Conservation (phyloP, 2,113 vertebrate species). For the Urocolius indicus region DNA sequence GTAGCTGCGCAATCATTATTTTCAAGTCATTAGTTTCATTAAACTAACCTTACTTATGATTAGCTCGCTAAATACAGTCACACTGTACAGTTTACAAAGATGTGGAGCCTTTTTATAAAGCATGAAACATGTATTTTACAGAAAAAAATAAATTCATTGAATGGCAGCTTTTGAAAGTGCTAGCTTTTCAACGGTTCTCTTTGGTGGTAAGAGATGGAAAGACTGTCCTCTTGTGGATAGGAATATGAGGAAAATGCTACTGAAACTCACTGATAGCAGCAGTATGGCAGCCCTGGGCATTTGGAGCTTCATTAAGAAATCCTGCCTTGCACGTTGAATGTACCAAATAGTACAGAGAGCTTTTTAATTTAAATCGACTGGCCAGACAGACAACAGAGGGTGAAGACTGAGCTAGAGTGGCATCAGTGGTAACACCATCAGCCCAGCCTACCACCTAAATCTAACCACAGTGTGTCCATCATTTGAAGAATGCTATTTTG, state of each 20-base stretch:
- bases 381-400: neutral
- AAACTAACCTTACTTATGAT: conserved; percentile 5
- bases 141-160: neutral
- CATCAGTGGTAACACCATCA: neutral
- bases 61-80: neutral
- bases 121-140: neutral
- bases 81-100: neutral
- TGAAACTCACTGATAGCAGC: neutral
- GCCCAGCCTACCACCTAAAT: neutral
- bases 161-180: neutral
- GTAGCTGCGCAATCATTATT: neutral
- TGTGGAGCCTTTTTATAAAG: neutral
- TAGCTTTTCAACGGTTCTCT: neutral
- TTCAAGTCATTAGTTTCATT: neutral
- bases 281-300: neutral
- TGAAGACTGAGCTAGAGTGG: neutral
- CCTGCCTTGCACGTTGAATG: neutral
- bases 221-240: conserved; percentile 73
- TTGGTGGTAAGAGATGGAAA: conserved; percentile 60
- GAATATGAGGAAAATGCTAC: neutral
- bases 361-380: neutral
- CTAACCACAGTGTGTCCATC: neutral
- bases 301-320: neutral
- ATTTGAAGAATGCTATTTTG: neutral
- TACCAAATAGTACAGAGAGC: neutral